A percentile compares a stretch with the other conserved stretches of the same genome.
phyloP scores from a whole-genome alignment of 2,888 invertebrate genomes.

The Matsumyia berberina region DNA sequence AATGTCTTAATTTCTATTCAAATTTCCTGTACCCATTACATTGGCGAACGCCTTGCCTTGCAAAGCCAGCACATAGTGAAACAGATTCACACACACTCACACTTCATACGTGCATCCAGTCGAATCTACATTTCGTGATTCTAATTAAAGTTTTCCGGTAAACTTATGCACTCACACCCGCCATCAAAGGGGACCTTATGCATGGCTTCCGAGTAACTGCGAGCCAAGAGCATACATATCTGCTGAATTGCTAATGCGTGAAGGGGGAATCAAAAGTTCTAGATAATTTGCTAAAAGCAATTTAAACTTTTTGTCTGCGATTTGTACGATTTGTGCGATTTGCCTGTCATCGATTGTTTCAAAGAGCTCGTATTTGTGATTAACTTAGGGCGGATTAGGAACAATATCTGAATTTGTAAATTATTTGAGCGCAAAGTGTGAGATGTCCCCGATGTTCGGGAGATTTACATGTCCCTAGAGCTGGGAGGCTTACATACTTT shows the following conservation, averaged over 20 bases:
- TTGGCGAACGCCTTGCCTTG: background rate
- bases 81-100: background rate
- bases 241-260: conserved; percentile 68
- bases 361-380: conserved; percentile 38
- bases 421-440: conserved; percentile 19
- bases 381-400: conserved; percentile 41
- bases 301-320: conserved; percentile 71
- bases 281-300: conserved; percentile 72
- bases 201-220: conserved; percentile 20
- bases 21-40: conserved; percentile 58
- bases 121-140: conserved; percentile 68
- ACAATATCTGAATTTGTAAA: conserved; percentile 24
- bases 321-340: conserved; percentile 30
- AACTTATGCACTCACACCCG: conserved; percentile 56
- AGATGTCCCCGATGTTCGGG: background rate
- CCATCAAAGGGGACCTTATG: conserved; percentile 24
- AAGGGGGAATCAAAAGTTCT: conserved; percentile 62
- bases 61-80: background rate
- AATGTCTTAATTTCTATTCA: conserved; percentile 71
- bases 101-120: conserved; percentile 46
- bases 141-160: conserved; percentile 75
- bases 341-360: conserved; percentile 69
- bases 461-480: background rate
- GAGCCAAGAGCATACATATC: conserved; percentile 23
- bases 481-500: too few species aligned